A percentile compares a stretch with the other conserved stretches of the same genome.
phyloP scores from a whole-genome alignment of 2,797 vertebrate species.

The Sebastiscus albofasciatus region DNA sequence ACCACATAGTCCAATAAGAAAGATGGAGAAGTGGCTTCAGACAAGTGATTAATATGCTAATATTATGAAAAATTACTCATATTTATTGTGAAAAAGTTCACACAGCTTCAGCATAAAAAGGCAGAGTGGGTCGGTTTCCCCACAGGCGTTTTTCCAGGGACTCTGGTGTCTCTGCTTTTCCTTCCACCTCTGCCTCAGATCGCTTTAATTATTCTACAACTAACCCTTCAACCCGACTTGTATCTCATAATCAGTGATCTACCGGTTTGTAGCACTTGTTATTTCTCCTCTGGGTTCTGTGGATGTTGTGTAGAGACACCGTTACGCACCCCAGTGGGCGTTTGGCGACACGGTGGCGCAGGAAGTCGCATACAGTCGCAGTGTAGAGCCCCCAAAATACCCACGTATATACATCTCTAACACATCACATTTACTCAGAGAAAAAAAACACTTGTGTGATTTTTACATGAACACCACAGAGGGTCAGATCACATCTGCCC shows the following conservation, averaged over 20 bases:
- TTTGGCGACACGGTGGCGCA: slow-evolving; percentile 71
- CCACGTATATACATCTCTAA: neutral
- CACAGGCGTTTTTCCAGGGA: neutral
- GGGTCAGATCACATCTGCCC: slow-evolving; percentile 1
- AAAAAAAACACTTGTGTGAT: neutral
- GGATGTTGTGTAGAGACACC: slow-evolving; percentile 34
- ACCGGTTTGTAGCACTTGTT: neutral
- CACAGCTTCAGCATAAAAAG: neutral
- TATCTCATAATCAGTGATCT: neutral
- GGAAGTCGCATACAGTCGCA: slow-evolving; percentile 50
- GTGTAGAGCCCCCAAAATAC: slow-evolving; percentile 12
- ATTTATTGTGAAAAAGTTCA: neutral
- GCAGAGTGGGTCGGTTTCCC: neutral
- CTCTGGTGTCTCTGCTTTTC: slow-evolving; percentile 21
- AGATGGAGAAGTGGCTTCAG: neutral
- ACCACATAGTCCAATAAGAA: neutral
- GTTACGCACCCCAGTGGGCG: slow-evolving; percentile 78
- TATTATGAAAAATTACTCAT: neutral
- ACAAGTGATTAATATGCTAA: neutral
- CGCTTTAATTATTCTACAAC: neutral
- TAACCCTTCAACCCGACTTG: neutral
- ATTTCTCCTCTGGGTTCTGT: slow-evolving; percentile 1
- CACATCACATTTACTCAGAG: neutral
- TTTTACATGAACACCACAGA: neutral
- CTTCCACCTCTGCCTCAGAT: slow-evolving; percentile 3